These are phyloP conservation scores for Rhingia campestris DNA, from an alignment of 2,888 invertebrate species.

Conservation along the genomic window DNA sequence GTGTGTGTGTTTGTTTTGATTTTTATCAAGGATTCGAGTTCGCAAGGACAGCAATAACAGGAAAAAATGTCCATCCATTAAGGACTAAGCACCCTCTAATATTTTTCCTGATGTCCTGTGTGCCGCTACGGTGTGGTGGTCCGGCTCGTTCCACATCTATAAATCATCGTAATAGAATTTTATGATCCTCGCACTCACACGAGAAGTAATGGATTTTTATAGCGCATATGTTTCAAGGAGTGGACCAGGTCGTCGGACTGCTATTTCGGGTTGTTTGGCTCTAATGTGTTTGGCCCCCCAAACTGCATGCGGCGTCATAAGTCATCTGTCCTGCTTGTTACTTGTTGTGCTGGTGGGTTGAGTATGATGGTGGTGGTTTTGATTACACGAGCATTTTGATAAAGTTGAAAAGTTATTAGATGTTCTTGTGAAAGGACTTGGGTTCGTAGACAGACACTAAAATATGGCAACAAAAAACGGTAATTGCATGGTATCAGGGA, in stretches of 20 bases:
- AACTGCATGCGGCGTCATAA: constrained; percentile 46
- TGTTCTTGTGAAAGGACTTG: constrained; percentile 45
- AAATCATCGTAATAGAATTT: constrained; percentile 75
- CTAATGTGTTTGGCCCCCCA: constrained; percentile 59
- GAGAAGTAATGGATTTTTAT: constrained; percentile 74
- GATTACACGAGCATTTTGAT: constrained; percentile 60
- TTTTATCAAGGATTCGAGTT: constrained; percentile 68
- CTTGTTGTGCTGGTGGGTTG: constrained; percentile 4
- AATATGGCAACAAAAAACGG: constrained; percentile 8
- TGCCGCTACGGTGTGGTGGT: constrained; percentile 23
- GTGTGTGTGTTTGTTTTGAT: constrained; percentile 43
- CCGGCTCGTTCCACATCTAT: constrained; percentile 70
- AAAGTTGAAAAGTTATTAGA: constrained; percentile 67
- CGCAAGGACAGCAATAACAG: constrained; percentile 70
- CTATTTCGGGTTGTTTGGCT: constrained; percentile 15
- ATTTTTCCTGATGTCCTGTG: constrained; percentile 57
- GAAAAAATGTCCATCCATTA: constrained; percentile 73
- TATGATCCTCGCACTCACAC: constrained; percentile 74
- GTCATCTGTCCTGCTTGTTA: constrained; percentile 43
- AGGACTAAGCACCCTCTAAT: constrained; percentile 73
- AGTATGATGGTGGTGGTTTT: constrained; percentile 45
- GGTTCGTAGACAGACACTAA: constrained; percentile 15
- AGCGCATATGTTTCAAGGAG: constrained; percentile 72
- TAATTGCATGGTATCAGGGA: constrained; percentile 67
- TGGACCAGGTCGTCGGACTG: constrained; percentile 55